Base-by-base conservation (phyloP, 92 coral and sea anemone genomes). In the Umimayanthus chanpuru region DNA sequence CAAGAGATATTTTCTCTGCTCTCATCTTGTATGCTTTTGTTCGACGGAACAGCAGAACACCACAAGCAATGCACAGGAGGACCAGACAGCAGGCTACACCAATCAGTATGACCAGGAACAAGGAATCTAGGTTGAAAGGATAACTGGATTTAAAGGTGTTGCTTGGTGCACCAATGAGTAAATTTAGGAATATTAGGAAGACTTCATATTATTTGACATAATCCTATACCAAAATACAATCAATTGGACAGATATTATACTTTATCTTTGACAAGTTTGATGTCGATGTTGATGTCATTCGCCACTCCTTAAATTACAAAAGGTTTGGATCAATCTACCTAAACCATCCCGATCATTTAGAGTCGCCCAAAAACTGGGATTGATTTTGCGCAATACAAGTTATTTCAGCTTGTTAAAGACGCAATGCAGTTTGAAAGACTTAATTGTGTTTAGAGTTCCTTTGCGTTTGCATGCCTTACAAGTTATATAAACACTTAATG, bases 71-170 rank as follows among this genome's bases (percentile, higher is more conserved):
- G 61, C 76, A 81, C 39, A 81, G 39, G 58, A 66, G 23, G 76
- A 81, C 58, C 76, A 81, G 53, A 23, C 12, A 81, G 32, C 56
- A 29, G 4, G 86, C 86, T 41, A 66, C 75, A 25, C 55, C 23
- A 39, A 81, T 15, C 25, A 81, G 76, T 65, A 64, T 25, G n/a
- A 81, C 21, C 25, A 66, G 14, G 9, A 81, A 28, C 86, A 14
- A 8, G 58, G 86, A 39, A 39, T 28, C 86, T 81, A 9, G 14
- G n/a, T 65, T 41, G 25, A 41, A 16, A 2, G 16, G 41, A 66
- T 44, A 44, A 18, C 1, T 7, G 38, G 47, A 58, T 16, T 16
- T 32, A 32, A 5, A 80, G 43, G 12, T n/a, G 40, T 26, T 10
- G 38, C 18, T 44, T 50, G 11, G 49, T 6, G 68, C 2, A 61